phyloP scores from a whole-genome alignment of 2,888 invertebrate species.

The Merodon equestris region DNA sequence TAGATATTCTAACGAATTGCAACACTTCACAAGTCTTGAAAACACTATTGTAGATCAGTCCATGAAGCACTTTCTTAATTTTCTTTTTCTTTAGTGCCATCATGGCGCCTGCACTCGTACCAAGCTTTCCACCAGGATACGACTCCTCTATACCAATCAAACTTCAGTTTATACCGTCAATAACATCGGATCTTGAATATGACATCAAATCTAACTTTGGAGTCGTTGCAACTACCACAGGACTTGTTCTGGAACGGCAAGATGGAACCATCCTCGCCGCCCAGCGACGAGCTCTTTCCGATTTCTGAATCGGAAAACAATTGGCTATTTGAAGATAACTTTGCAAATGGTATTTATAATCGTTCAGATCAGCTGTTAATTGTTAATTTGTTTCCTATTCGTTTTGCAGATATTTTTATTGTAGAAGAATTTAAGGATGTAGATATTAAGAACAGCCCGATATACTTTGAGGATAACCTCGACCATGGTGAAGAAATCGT shows the following conservation, averaged over 20 bases:
- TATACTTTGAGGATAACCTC: slow-evolving; percentile 69
- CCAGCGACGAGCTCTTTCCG: slow-evolving; percentile 75
- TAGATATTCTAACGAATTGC: too few species aligned
- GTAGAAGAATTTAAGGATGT: slow-evolving; percentile 70
- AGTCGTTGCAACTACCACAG: slow-evolving; percentile 76
- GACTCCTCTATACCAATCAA: slow-evolving; percentile 74
- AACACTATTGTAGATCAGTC: too few species aligned
- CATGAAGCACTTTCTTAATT: too few species aligned
- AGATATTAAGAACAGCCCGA: slow-evolving; percentile 70
- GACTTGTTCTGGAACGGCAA: slow-evolving; percentile 78
- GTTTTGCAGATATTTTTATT: slow-evolving; percentile 72
- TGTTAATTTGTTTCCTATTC: not conserved
- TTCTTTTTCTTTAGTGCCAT: slow-evolving; percentile 82
- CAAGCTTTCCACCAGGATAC: slow-evolving; percentile 83
- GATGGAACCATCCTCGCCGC: slow-evolving; percentile 77
- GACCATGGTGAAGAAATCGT: slow-evolving; percentile 74
- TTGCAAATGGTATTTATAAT: slow-evolving; percentile 74
- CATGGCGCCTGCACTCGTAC: slow-evolving; percentile 87
- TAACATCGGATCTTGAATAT: slow-evolving; percentile 65
- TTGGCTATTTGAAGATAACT: slow-evolving; percentile 74
- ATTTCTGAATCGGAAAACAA: slow-evolving; percentile 71
- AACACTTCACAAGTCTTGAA: too few species aligned
- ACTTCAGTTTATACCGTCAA: slow-evolving; percentile 52
- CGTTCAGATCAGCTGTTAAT: not conserved
- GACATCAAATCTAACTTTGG: slow-evolving; percentile 73